Evolutionary conservation across 2,888 invertebrate species (phyloP), one percentile per base, ranked within the genome.

Genomic region (Pollenia griseotomentosa): DNA sequence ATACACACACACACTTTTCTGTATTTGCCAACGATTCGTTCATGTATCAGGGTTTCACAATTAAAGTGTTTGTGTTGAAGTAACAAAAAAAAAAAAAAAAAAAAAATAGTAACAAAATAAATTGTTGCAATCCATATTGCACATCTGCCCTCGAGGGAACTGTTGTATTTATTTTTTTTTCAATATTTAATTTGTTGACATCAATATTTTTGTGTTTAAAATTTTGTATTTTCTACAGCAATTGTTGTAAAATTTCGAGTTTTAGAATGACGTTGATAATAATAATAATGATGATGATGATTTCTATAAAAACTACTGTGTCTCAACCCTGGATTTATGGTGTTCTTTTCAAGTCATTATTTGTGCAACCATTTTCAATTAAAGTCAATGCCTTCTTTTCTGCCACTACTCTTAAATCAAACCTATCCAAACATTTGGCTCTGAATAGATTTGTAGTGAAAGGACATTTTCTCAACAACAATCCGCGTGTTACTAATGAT

Each of bases 401-500:
- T 33, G 33, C 33, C 33, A 33, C 5, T 33, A 6, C 6, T 33
- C 23, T 11, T 23, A 12, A 57, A 6, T 23, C 12, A 11, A n/a
- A 33, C 57, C 23, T 46, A 19, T 10, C 19, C 14, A 7, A 14
- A 40, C 40, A 40, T 40, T 61, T 55, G 55, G 40, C 42, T 16
- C 42, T 71, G 51, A 4, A 16, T 19, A 51, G 16, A 12, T 12
- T 33, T 19, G 40, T 51, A 40, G 11, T 14, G 40, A 44, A 79
- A 79, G 61, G 59, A 80, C 59, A 55, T 51, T 51, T 42, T 75
- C n/a, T 16, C 10, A 19, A 11, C 9, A 19, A 11, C 9, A 10
- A 33, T 4, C 79, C 84, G 79, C 63, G 68, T 85, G 79, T 70
- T 79, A 46, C 84, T 85, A 80, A 85, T 74, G 84, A 85, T 73